phyloP scores from a whole-genome alignment of 2,888 invertebrate genomes.

The Chymomyza caudatula region DNA sequence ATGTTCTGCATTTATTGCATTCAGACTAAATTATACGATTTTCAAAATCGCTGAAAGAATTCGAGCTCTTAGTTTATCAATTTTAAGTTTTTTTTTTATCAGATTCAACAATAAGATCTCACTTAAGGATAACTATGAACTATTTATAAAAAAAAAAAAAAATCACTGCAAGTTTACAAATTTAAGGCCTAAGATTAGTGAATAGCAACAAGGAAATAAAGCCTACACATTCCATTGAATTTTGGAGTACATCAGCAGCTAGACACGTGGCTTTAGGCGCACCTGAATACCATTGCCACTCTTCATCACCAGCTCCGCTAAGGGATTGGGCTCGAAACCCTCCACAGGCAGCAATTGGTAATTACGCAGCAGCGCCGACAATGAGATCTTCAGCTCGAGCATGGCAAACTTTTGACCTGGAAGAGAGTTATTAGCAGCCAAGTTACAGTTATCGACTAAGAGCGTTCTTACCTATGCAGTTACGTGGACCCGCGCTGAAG shows the following conservation, averaged over 20 bases:
- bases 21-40: too few species aligned
- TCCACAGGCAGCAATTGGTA: constrained; percentile 73
- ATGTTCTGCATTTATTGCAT: too few species aligned
- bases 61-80: background rate
- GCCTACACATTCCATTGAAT: too few species aligned
- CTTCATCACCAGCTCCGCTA: constrained; percentile 74
- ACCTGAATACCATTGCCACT: constrained; percentile 75
- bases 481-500: constrained; percentile 76
- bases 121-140: background rate
- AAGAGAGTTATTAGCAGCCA: too few species aligned
- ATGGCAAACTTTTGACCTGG: constrained; percentile 78
- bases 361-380: constrained; percentile 70
- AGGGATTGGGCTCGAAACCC: constrained; percentile 59
- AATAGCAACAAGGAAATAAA: too few species aligned
- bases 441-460: too few species aligned
- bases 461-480: constrained; percentile 76
- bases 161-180: too few species aligned
- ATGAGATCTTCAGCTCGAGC: constrained; percentile 74
- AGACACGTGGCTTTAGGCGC: constrained; percentile 58
- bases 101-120: background rate
- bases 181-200: too few species aligned
- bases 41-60: too few species aligned
- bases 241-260: background rate
- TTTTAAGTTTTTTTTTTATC: background rate
- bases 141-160: background rate